A percentile compares a stretch with the other conserved stretches of the same genome.
These are phyloP conservation scores for Grapholita molesta DNA, from an alignment of 1,140 invertebrate species.

Conservation along the genomic window DNA sequence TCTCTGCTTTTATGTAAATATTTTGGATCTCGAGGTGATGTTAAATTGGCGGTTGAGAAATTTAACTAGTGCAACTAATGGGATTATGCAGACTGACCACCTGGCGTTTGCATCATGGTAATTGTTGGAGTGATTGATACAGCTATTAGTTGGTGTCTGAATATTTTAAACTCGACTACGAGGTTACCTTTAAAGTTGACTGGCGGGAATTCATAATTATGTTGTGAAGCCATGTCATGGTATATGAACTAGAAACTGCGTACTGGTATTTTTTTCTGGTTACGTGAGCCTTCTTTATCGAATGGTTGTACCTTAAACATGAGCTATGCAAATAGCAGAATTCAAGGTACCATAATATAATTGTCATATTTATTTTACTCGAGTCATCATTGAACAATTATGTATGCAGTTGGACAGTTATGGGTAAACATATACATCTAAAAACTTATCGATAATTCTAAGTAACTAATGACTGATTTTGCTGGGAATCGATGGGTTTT, in stretches of 20 bases:
- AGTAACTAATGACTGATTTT: no score
- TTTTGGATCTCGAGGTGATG: neutral
- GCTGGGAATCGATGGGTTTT: no score
- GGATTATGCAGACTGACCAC: slow-evolving; percentile 24
- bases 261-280: no score
- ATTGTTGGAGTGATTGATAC: slow-evolving; percentile 42
- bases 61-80: neutral
- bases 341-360: no score
- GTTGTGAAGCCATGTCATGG: neutral
- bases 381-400: no score
- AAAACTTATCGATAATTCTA: no score
- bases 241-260: neutral
- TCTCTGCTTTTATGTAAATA: neutral
- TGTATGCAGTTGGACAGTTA: no score
- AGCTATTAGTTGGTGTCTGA: slow-evolving; percentile 25
- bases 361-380: no score
- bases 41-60: neutral
- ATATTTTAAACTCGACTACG: slow-evolving; percentile 11
- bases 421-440: no score
- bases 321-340: no score
- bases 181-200: slow-evolving; percentile 2
- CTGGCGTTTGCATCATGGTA: slow-evolving; percentile 38
- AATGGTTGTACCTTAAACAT: neutral
- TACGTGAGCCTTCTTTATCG: no score
- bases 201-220: neutral